These are phyloP conservation scores for Eupelmus urozonus DNA, from an alignment of 2,888 invertebrate species.

Conservation along the genomic window DNA sequence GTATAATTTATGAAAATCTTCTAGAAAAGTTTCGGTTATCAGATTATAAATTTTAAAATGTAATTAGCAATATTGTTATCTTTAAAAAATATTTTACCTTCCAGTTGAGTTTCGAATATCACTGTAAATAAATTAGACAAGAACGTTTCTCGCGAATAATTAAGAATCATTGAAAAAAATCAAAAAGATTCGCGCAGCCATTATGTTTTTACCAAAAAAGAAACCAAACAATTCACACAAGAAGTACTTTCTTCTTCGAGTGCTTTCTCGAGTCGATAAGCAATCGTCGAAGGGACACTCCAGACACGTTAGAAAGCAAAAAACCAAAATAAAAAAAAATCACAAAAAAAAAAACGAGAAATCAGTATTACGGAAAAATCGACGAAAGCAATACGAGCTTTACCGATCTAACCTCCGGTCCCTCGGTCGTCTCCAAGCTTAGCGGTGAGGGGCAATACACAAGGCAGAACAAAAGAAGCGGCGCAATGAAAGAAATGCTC, in stretches of 20 bases:
- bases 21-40: conserved; percentile 12
- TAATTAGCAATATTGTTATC: neutral
- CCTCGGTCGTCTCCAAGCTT: neutral
- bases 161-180: neutral
- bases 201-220: no score
- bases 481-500: conserved; percentile 4
- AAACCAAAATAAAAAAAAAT: no score
- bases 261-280: neutral
- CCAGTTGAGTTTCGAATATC: neutral
- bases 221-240: neutral
- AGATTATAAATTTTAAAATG: neutral
- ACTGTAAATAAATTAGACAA: conserved; percentile 12
- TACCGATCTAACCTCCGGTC: neutral
- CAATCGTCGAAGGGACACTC: neutral
- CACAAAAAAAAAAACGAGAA: no score
- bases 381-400: conserved; percentile 30
- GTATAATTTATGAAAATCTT: neutral
- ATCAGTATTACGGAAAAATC: conserved; percentile 1
- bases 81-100: conserved; percentile 2
- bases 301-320: no score
- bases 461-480: neutral
- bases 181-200: neutral
- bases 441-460: neutral
- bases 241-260: conserved; percentile 4
- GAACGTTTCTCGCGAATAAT: neutral